Evolutionary conservation across 2,797 vertebrate species (phyloP).

Genomic region (Heteromormyrus szaboi): DNA sequence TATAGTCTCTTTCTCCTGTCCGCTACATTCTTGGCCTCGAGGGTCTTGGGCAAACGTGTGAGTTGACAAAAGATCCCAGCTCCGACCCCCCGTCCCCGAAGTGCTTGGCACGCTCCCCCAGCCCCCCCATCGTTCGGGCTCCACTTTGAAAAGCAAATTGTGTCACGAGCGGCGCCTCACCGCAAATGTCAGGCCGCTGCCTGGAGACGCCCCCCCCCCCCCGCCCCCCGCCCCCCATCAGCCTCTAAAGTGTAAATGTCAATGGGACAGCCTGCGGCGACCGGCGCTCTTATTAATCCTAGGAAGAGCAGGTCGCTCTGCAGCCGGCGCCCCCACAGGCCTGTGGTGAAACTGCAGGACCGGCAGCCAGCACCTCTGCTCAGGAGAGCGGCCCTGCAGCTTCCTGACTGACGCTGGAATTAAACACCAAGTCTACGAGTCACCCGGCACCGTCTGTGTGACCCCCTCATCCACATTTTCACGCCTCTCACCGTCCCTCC

Average conservation of each 20-base stretch:
- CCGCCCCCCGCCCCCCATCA: neutral
- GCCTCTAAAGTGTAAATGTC: conserved; percentile 23
- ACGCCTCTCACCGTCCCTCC: neutral
- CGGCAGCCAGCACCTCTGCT: neutral
- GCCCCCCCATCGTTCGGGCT: neutral
- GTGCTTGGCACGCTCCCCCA: neutral
- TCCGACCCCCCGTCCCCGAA: neutral
- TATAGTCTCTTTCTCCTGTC: neutral
- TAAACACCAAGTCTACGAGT: neutral
- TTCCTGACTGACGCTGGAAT: neutral
- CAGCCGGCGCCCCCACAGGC: neutral
- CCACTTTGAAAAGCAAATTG: conserved; percentile 8
- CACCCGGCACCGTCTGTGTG: neutral
- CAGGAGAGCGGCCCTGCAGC: neutral
- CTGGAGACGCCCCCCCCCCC: neutral
- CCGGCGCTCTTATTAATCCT: conserved; percentile 3
- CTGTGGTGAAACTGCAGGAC: neutral
- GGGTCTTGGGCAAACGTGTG: neutral
- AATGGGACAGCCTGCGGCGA: conserved; percentile 10
- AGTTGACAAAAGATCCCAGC: neutral
- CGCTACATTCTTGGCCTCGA: neutral
- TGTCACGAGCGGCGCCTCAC: neutral
- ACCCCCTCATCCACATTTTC: neutral
- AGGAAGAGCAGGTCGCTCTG: neutral
- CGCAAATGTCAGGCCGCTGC: conserved; percentile 19